Evolutionary conservation across 2,888 invertebrate species (phyloP).

Genomic region (Lepidocyrtinus sp.): DNA sequence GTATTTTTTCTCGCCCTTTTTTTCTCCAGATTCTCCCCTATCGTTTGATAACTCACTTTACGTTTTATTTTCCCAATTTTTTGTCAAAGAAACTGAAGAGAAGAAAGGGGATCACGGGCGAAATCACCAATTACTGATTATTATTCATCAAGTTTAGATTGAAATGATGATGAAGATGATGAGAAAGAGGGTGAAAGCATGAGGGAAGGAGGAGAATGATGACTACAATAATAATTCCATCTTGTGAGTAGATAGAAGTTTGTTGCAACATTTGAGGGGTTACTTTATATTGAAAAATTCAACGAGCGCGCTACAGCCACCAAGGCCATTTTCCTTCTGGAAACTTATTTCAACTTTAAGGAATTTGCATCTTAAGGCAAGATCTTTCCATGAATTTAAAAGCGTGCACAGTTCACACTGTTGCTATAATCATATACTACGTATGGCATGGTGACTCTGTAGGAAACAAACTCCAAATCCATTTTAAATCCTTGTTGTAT

Average conservation of each 20-base stretch:
- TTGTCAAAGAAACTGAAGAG: slow-evolving; percentile 16
- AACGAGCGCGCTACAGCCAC: neutral
- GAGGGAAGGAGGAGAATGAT: slow-evolving; percentile 30
- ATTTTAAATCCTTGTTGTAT: too few relatives aligned
- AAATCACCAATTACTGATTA: slow-evolving; percentile 69
- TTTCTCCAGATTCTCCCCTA: slow-evolving; percentile 21
- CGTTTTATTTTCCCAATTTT: slow-evolving; percentile 50
- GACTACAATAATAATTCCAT: slow-evolving; percentile 23
- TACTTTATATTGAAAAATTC: neutral
- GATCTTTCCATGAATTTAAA: too few relatives aligned
- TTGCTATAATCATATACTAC: too few relatives aligned
- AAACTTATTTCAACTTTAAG: too few relatives aligned
- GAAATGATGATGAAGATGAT: slow-evolving; percentile 31
- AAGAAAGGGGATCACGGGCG: slow-evolving; percentile 63
- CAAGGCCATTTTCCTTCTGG: neutral
- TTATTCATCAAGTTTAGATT: slow-evolving; percentile 64
- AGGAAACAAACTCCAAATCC: too few relatives aligned
- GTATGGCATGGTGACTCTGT: too few relatives aligned
- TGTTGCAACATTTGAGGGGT: neutral
- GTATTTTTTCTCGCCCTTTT: neutral
- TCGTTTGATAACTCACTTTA: slow-evolving; percentile 51
- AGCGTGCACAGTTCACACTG: too few relatives aligned
- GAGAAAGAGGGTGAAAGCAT: neutral
- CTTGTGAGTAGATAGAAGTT: slow-evolving; percentile 48
- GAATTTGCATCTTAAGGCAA: too few relatives aligned